Evolutionary conservation across 2,113 vertebrate species (phyloP), one percentile per base, ranked within the genome.

Genomic region (Orientallactaga bullata): DNA sequence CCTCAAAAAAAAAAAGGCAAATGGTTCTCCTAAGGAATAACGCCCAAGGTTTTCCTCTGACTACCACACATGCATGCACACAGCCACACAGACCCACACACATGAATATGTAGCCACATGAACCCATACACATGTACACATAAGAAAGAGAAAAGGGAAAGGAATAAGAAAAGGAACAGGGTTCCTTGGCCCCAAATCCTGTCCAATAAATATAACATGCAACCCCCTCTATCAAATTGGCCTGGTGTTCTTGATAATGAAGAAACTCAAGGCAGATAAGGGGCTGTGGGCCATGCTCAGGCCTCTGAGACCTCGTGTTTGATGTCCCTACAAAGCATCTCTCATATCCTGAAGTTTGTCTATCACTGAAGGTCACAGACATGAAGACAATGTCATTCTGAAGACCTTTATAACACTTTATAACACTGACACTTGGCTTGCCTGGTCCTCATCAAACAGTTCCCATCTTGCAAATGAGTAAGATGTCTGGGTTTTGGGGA

Each of bases 371-470:
- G 60, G 18, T 28, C 39, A 21, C 0, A 4, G 58, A 7, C 26
- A 24, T 0, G n/a, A 83, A 84, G 81, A 24, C 10, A 32, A 26
- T 0, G 51, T 35, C 23, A 0, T 2, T 8, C 23, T 11, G 21
- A 55, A 16, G 72, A 26, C 23, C 21, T 24, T 23, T 35, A 1
- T 17, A 9, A 24, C 37, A 37, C 47, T 11, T 58, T 26, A 35
- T 74, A 76, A 72, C 13, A 61, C 55, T 9, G 3, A 11, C 6
- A 0, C 37, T 17, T 68, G 21, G 7, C 23, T 21, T 2, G 2
- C 30, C 24, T 2, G 5, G 28, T 4, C n/a, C 16, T 79, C 42
- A 0, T 21, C 37, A 16, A 1, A 1, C 37, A 30, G 10, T 17
- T 35, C 21, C 58, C 23, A 5, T 16, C 28, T 47, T 30, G 83